Conservation (phyloP, 2,888 invertebrate species). For the Tethea ocularis region DNA sequence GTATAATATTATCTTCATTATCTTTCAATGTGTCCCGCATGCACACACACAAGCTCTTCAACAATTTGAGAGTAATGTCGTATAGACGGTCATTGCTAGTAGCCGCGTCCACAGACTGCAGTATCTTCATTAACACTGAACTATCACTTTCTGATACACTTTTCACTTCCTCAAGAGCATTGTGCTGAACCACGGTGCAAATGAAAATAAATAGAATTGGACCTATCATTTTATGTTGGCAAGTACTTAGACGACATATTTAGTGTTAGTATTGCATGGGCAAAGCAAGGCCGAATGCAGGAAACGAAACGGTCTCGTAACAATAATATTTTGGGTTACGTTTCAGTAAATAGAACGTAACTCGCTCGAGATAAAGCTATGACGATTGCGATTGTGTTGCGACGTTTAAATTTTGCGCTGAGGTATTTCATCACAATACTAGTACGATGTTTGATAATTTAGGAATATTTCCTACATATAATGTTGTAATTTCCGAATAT, state of each 20-base stretch:
- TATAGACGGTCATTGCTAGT: slow-evolving; percentile 59
- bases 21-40: slow-evolving; percentile 56
- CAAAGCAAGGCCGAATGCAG: slow-evolving; percentile 29
- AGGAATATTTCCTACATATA: background rate
- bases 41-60: slow-evolving; percentile 67
- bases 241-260: slow-evolving; percentile 57
- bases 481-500: background rate
- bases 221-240: slow-evolving; percentile 56
- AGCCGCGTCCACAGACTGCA: slow-evolving; percentile 61
- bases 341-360: slow-evolving; percentile 33
- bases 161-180: slow-evolving; percentile 35
- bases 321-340: slow-evolving; percentile 57
- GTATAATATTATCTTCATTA: slow-evolving; percentile 38
- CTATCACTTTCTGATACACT: slow-evolving; percentile 41
- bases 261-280: slow-evolving; percentile 31
- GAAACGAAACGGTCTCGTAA: slow-evolving; percentile 57
- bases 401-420: background rate
- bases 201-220: slow-evolving; percentile 34
- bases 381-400: background rate
- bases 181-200: slow-evolving; percentile 29
- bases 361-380: slow-evolving; percentile 13
- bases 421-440: slow-evolving; percentile 4
- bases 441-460: background rate
- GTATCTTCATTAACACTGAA: slow-evolving; percentile 54
- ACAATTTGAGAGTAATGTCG: slow-evolving; percentile 60